These are phyloP conservation scores for Erithacus rubecula DNA, from an alignment of 2,797 vertebrate genomes.

Conservation along the genomic window DNA sequence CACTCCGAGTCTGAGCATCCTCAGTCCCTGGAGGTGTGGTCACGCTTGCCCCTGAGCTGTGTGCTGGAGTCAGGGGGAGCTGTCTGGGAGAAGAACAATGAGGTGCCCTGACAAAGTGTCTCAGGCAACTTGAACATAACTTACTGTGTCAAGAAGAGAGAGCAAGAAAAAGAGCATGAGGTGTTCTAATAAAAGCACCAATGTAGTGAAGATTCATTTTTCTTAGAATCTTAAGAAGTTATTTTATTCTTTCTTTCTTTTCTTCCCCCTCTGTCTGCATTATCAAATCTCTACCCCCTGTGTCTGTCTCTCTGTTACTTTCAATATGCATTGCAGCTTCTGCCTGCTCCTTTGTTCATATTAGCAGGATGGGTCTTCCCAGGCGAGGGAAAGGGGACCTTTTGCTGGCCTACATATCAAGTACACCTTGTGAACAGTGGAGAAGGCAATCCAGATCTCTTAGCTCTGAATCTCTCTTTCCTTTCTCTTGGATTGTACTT, in stretches of 20 bases:
- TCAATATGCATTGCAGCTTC: conserved; percentile 64
- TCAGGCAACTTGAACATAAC: conserved; percentile 37
- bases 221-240: conserved; percentile 70
- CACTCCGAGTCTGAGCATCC: accelerated
- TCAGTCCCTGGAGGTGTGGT: not conserved
- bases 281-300: conserved; percentile 59
- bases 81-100: not conserved
- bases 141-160: conserved; percentile 39
- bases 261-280: not conserved
- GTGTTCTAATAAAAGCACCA: conserved; percentile 62
- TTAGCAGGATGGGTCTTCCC: conserved; percentile 60
- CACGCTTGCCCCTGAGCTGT: not conserved
- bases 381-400: conserved; percentile 47
- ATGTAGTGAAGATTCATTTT: conserved; percentile 37
- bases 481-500: conserved; percentile 32
- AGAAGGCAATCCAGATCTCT: conserved; percentile 49
- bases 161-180: conserved; percentile 18
- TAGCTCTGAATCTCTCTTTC: not conserved
- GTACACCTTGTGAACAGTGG: conserved; percentile 43
- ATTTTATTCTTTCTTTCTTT: not conserved
- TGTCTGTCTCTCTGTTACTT: conserved; percentile 50
- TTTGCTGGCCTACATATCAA: conserved; percentile 65
- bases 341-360: conserved; percentile 66
- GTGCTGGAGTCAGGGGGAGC: accelerated
- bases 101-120: not conserved